phyloP scores from a whole-genome alignment of 2,113 vertebrate genomes.

The Butorides virescens region DNA sequence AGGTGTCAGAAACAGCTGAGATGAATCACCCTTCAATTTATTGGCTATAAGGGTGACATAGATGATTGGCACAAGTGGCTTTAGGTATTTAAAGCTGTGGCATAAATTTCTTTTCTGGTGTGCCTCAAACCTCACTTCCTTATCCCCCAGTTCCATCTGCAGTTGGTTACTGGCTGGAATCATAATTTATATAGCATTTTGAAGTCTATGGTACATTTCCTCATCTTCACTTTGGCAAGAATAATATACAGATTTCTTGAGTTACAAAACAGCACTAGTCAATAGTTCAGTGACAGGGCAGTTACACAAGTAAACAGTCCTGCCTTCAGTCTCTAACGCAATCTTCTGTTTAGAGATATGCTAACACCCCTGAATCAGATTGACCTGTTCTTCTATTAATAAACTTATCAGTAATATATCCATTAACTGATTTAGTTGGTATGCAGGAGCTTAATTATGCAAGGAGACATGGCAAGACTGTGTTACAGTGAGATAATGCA shows the following conservation, averaged over 20 bases:
- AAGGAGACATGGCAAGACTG: neutral
- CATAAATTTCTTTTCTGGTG: neutral
- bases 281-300: neutral
- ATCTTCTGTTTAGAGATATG: constrained; percentile 18
- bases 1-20: neutral
- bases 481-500: neutral
- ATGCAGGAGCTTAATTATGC: neutral
- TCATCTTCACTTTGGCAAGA: neutral
- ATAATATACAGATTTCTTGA: neutral
- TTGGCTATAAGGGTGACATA: neutral
- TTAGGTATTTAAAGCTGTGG: neutral
- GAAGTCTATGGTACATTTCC: neutral
- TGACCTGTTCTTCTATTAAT: constrained; percentile 9
- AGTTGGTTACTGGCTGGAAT: neutral
- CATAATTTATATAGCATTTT: neutral
- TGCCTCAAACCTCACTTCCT: neutral
- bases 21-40: neutral
- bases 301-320: neutral
- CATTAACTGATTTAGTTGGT: neutral
- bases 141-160: neutral
- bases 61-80: neutral
- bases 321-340: neutral
- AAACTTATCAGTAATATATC: constrained; percentile 4
- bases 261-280: neutral
- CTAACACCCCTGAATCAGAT: neutral